Evolutionary conservation across 2,888 invertebrate genomes (phyloP).

Genomic region (Lasioglossum oenotherae): DNA sequence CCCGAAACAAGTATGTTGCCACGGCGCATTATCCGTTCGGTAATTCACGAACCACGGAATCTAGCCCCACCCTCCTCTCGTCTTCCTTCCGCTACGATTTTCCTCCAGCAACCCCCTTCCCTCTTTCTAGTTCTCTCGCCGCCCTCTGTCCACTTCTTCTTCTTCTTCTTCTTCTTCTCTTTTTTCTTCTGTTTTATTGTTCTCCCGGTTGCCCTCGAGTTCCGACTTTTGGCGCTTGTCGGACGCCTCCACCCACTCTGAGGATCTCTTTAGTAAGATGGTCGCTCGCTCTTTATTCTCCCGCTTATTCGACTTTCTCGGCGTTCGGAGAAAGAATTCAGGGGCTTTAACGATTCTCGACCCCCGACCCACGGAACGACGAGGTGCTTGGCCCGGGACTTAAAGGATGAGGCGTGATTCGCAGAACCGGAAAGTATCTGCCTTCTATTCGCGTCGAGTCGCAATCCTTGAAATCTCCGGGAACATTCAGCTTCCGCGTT

Average conservation of each 20-base stretch:
- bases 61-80: background rate
- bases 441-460: slow-evolving; percentile 11
- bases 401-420: slow-evolving; percentile 60
- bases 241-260: slow-evolving; percentile 46
- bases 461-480: slow-evolving; percentile 15
- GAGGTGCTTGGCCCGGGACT: slow-evolving; percentile 43
- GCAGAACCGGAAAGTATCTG: slow-evolving; percentile 31
- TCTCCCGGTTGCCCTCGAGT: slow-evolving; percentile 63
- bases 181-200: slow-evolving; percentile 56
- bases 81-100: background rate
- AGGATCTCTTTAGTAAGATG: slow-evolving; percentile 65
- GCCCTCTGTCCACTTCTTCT: slow-evolving; percentile 8
- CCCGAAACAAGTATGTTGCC: slow-evolving; percentile 57
- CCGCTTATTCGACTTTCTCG: slow-evolving; percentile 59
- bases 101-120: background rate
- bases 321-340: slow-evolving; percentile 58
- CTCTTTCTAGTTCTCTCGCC: slow-evolving; percentile 35
- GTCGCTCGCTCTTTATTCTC: slow-evolving; percentile 62
- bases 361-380: slow-evolving; percentile 35
- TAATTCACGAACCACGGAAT: slow-evolving; percentile 62
- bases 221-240: slow-evolving; percentile 57
- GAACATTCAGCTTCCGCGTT: slow-evolving; percentile 29
- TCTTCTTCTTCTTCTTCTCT: slow-evolving; percentile 38
- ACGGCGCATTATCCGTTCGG: slow-evolving; percentile 58
- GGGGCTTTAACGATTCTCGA: slow-evolving; percentile 63